Evolutionary conservation across 1,140 invertebrate genomes (phyloP).

Genomic region (Drepana arcuata): DNA sequence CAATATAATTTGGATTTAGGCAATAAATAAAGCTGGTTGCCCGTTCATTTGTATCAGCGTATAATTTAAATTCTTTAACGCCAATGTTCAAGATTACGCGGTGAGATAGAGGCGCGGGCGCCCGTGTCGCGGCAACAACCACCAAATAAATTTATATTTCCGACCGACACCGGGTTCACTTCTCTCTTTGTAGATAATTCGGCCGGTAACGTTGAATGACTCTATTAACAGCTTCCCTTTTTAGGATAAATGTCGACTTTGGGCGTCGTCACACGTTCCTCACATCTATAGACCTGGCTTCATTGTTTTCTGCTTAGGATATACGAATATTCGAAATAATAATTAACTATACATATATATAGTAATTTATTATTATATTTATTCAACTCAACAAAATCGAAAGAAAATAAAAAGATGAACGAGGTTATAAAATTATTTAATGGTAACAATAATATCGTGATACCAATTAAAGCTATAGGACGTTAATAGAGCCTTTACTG

Average conservation of each 20-base stretch:
- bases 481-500: too few species aligned
- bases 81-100: conserved; percentile 71
- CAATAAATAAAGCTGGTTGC: conserved; percentile 63
- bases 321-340: too few species aligned
- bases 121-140: conserved; percentile 62
- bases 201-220: conserved; percentile 69
- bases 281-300: conserved; percentile 37
- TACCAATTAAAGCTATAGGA: too few species aligned
- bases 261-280: conserved; percentile 29
- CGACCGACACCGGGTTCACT: conserved; percentile 58
- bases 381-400: too few species aligned
- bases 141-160: conserved; percentile 71
- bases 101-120: conserved; percentile 61
- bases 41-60: conserved; percentile 69
- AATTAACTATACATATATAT: too few species aligned
- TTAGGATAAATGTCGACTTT: conserved; percentile 66
- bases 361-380: too few species aligned
- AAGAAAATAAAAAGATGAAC: too few species aligned
- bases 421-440: too few species aligned
- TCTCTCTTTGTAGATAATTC: conserved; percentile 71
- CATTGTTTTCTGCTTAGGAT: too few species aligned
- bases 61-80: conserved; percentile 73
- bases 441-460: too few species aligned
- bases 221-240: conserved; percentile 72
- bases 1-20: conserved; percentile 68